Evolutionary conservation across 35 echinoderm and acorn worm genomes (phyloP).

Genomic region (Heliocidaris erythrogramma): DNA sequence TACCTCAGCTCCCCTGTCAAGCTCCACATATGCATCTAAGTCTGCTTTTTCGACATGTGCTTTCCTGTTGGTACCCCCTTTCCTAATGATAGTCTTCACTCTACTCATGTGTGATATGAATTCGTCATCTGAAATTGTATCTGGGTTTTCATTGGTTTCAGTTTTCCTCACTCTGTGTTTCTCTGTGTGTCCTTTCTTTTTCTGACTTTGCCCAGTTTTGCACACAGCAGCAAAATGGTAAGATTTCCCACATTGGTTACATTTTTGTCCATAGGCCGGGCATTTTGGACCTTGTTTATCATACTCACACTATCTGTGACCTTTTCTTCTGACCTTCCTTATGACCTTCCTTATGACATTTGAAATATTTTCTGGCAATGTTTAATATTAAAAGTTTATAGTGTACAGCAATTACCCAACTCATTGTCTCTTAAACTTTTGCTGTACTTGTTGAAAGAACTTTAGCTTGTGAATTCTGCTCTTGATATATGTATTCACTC

Average conservation of each 20-base stretch:
- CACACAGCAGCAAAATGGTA: slow-evolving; percentile 64
- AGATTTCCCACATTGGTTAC: slow-evolving; percentile 31
- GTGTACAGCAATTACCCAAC: no score
- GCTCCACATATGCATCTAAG: slow-evolving; percentile 18
- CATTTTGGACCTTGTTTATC: slow-evolving; percentile 47
- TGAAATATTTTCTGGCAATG: no score
- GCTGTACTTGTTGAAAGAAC: no score
- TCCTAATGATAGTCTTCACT: slow-evolving; percentile 9
- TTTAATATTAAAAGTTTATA: no score
- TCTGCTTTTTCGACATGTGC: background rate
- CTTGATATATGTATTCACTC: no score
- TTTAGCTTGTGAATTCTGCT: no score
- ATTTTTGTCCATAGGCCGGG: slow-evolving; percentile 62
- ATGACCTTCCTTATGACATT: no score
- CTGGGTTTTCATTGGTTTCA: background rate
- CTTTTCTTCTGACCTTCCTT: no score
- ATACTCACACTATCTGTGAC: slow-evolving; percentile 59
- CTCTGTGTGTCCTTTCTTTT: background rate
- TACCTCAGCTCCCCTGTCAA: slow-evolving; percentile 52
- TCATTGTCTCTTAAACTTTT: no score
- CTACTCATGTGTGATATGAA: slow-evolving; percentile 24
- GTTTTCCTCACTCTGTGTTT: slow-evolving; percentile 41
- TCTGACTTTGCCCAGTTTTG: slow-evolving; percentile 5
- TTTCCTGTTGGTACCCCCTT: slow-evolving; percentile 5
- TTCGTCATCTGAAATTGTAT: slow-evolving; percentile 29